These are phyloP conservation scores for Bombus soroeensis DNA, from an alignment of 1,140 invertebrate species.

Conservation along the genomic window DNA sequence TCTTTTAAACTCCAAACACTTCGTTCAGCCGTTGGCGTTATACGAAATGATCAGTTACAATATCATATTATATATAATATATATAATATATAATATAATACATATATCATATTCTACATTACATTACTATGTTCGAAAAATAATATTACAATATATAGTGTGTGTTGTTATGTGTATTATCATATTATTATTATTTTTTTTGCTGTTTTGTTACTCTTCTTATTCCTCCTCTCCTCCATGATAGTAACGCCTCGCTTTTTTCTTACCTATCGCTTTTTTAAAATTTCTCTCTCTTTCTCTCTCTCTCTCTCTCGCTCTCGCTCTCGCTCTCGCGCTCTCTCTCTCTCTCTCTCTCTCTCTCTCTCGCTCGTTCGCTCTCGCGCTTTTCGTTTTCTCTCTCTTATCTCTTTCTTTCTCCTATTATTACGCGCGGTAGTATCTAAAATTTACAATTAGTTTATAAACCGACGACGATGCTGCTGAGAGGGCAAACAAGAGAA, in stretches of 20 bases:
- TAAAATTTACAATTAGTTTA: constrained; percentile 75
- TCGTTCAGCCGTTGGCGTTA: constrained; percentile 75
- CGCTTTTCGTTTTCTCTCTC: constrained; percentile 39
- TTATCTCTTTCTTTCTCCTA: constrained; percentile 53
- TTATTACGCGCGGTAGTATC: constrained; percentile 74
- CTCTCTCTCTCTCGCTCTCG: constrained; percentile 40
- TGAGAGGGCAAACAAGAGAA: constrained; percentile 50
- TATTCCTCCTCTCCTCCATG: constrained; percentile 51
- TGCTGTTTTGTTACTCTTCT: constrained; percentile 59
- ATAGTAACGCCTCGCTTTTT: constrained; percentile 49
- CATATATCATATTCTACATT: constrained; percentile 80
- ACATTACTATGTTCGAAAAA: constrained; percentile 82
- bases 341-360: constrained; percentile 28
- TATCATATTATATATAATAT: constrained; percentile 75
- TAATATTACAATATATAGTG: constrained; percentile 82
- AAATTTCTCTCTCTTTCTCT: constrained; percentile 46
- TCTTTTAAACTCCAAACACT: constrained; percentile 63
- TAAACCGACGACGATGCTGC: constrained; percentile 56
- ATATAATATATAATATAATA: constrained; percentile 75
- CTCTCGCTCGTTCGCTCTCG: constrained; percentile 21
- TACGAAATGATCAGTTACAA: constrained; percentile 69
- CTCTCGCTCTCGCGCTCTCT: constrained; percentile 25
- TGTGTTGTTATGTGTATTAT: constrained; percentile 71
- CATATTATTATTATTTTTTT: constrained; percentile 33
- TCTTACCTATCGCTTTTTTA: constrained; percentile 47